A percentile compares a stretch with the other conserved stretches of the same genome.
Evolutionary conservation across 2,113 vertebrate species (phyloP).

Genomic region (Morone chrysops): DNA sequence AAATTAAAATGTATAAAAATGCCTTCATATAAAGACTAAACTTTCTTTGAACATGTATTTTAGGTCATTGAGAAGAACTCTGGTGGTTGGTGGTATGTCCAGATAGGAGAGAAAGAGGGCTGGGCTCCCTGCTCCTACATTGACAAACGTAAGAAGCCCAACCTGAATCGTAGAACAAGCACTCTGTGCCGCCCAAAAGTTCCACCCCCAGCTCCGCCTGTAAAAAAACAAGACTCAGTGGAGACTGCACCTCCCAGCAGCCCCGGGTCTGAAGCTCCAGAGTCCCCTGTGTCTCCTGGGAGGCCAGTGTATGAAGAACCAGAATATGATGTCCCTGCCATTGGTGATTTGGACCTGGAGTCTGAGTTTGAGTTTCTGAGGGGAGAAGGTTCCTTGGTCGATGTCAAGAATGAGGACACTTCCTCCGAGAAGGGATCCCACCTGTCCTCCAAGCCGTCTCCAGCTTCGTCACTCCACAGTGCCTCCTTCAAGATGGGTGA

Average conservation of each 20-base stretch:
- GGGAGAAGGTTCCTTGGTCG: constrained; percentile 74
- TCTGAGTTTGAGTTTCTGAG: constrained; percentile 83
- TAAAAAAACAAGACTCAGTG: constrained; percentile 92
- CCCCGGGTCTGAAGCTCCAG: constrained; percentile 84
- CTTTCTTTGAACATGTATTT: constrained; percentile 30
- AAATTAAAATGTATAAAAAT: not conserved
- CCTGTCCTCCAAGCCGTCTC: constrained; percentile 75
- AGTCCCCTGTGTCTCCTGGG: constrained; percentile 86
- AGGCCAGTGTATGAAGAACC: constrained; percentile 94
- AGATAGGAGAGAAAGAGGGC: constrained; percentile 97
- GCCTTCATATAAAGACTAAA: not conserved
- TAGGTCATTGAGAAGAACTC: constrained; percentile 99
- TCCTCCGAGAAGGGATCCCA: constrained; percentile 74
- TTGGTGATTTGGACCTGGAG: constrained; percentile 85
- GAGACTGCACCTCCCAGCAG: constrained; percentile 84
- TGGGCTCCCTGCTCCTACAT: constrained; percentile 99
- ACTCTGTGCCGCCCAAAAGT: constrained; percentile 97
- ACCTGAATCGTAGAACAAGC: constrained; percentile 96
- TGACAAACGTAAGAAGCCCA: constrained; percentile 98
- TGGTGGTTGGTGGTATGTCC: constrained; percentile 99
- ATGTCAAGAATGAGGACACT: constrained; percentile 73
- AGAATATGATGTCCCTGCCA: constrained; percentile 96
- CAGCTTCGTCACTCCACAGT: constrained; percentile 86
- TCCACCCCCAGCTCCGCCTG: constrained; percentile 96
- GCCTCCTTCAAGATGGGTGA: constrained; percentile 87